phyloP scores from a whole-genome alignment of 2,888 invertebrate genomes.

The Julus scandinavius region DNA sequence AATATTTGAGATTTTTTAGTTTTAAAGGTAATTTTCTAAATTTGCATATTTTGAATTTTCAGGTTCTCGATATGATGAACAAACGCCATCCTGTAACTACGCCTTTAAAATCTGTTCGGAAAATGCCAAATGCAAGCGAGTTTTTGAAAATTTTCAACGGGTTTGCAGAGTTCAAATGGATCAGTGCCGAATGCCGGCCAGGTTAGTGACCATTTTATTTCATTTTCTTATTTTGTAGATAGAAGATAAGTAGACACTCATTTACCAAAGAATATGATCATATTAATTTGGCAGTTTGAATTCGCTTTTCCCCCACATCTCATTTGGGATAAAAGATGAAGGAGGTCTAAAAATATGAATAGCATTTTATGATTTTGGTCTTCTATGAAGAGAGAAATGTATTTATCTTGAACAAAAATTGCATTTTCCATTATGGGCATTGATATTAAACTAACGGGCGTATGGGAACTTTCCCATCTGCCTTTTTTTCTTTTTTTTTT shows the following conservation, averaged over 20 bases:
- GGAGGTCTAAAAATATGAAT: not conserved
- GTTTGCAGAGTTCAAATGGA: slow-evolving; percentile 49
- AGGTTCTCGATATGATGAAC: slow-evolving; percentile 12
- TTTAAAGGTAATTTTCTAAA: not conserved
- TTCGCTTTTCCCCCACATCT: not conserved
- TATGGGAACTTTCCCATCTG: slow-evolving; percentile 21
- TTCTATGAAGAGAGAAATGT: not conserved
- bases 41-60: not conserved
- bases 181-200: slow-evolving; percentile 23
- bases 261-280: not conserved
- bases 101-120: slow-evolving; percentile 54
- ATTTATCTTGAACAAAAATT: slow-evolving; percentile 8
- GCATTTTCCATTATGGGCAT: not conserved
- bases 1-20: no score
- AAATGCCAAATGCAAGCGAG: slow-evolving; percentile 44
- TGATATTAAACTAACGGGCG: not conserved
- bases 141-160: slow-evolving; percentile 50
- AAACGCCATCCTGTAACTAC: slow-evolving; percentile 52
- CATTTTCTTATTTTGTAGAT: not conserved
- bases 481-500: no score
- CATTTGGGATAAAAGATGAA: not conserved
- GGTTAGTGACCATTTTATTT: not conserved
- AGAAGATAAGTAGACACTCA: no score
- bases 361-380: not conserved
- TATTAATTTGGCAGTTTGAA: not conserved